phyloP scores from a whole-genome alignment of 1,140 invertebrate genomes.

The Agrypnia vestita region DNA sequence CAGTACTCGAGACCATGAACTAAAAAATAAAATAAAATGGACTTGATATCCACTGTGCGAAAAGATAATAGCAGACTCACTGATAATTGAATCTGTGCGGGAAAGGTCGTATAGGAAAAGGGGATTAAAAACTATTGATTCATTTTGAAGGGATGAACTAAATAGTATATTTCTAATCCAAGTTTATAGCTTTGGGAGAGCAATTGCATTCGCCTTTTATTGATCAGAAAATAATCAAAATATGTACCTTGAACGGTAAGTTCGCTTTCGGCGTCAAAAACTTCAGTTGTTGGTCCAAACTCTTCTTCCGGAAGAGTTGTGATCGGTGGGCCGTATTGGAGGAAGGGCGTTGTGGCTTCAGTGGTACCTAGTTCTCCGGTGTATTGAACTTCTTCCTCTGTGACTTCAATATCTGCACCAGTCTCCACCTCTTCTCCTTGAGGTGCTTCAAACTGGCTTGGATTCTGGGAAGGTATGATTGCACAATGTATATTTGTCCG shows the following conservation, averaged over 20 bases:
- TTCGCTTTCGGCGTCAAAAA: constrained; percentile 21
- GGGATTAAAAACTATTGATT: too few species aligned
- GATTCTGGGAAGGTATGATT: not conserved
- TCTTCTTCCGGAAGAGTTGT: constrained; percentile 48
- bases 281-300: not conserved
- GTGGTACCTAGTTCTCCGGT: constrained; percentile 57
- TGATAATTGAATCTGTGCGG: too few species aligned
- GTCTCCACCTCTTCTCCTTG: constrained; percentile 29
- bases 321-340: constrained; percentile 53
- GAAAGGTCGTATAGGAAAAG: too few species aligned
- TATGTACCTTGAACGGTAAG: constrained; percentile 49
- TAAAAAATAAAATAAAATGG: too few species aligned
- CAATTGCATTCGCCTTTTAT: not conserved
- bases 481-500: too few species aligned
- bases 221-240: not conserved
- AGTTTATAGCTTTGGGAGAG: not conserved
- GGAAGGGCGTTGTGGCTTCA: constrained; percentile 51
- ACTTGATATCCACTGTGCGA: too few species aligned
- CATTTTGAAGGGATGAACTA: too few species aligned
- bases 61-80: too few species aligned
- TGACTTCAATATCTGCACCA: constrained; percentile 52
- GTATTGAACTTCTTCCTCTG: constrained; percentile 58
- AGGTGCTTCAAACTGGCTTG: constrained; percentile 4
- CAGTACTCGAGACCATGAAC: too few species aligned
- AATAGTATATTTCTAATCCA: too few species aligned